phyloP scores from a whole-genome alignment of 2,113 vertebrate species.

The Cavia porcellus region DNA sequence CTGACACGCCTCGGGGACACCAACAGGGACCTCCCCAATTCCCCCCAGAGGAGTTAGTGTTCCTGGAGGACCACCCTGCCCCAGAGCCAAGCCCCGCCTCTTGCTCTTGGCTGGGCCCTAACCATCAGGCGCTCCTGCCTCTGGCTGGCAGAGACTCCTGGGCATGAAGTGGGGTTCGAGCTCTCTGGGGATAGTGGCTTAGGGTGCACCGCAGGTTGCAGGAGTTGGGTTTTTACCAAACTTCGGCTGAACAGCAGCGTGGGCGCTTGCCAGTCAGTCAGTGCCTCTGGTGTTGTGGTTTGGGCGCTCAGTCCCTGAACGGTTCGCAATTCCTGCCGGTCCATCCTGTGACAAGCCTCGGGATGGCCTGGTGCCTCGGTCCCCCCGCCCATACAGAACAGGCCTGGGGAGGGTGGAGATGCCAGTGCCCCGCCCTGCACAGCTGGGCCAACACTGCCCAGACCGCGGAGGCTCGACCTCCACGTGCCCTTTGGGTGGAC shows the following conservation, averaged over 20 bases:
- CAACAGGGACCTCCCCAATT: background rate
- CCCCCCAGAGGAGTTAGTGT: background rate
- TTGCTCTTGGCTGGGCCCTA: background rate
- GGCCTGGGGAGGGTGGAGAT: background rate
- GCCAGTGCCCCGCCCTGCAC: background rate
- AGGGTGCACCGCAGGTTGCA: fast-evolving
- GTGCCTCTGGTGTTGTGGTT: background rate
- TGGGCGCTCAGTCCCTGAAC: background rate
- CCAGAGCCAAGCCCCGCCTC: background rate
- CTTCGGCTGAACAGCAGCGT: background rate
- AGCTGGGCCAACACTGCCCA: too few species aligned
- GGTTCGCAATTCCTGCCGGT: background rate
- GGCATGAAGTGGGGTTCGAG: background rate
- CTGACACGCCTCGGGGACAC: too few species aligned
- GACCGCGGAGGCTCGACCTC: background rate
- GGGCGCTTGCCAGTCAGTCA: too few species aligned
- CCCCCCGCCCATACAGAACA: background rate
- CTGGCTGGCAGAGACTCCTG: too few species aligned
- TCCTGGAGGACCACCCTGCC: background rate
- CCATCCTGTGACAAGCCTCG: fast-evolving
- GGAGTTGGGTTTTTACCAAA: background rate
- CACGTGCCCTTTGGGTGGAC: too few species aligned
- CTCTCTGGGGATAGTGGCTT: background rate
- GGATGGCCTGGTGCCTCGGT: too few species aligned
- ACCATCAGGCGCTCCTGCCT: background rate